Conservation (phyloP, 2,888 invertebrate species). For the Ischnus inquisitorius region DNA sequence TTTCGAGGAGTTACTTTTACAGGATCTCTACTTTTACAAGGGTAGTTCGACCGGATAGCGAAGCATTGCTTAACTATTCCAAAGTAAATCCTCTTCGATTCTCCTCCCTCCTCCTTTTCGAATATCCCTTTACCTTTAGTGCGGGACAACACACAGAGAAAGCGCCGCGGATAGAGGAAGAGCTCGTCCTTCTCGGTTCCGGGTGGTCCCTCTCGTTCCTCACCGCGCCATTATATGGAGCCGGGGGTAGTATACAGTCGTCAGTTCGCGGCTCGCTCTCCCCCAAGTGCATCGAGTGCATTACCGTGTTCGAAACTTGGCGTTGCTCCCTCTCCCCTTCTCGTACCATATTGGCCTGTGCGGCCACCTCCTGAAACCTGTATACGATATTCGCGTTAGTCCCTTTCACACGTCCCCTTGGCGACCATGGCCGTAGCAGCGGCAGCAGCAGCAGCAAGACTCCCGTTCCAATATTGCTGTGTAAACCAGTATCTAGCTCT, state of each 20-base stretch:
- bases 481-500: neutral
- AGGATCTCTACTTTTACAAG: constrained; percentile 38
- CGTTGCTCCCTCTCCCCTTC: constrained; percentile 71
- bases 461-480: constrained; percentile 21
- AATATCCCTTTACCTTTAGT: constrained; percentile 13
- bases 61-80: constrained; percentile 77
- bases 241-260: constrained; percentile 52
- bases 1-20: constrained; percentile 47
- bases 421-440: neutral
- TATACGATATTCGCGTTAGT: constrained; percentile 18
- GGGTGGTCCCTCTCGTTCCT: neutral
- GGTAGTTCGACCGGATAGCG: constrained; percentile 69
- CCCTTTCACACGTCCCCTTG: constrained; percentile 39
- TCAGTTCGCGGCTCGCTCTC: constrained; percentile 62
- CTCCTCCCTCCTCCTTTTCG: constrained; percentile 64
- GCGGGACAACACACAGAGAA: constrained; percentile 19
- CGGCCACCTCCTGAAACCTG: constrained; percentile 16
- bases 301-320: constrained; percentile 81
- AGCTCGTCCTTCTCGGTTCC: constrained; percentile 38
- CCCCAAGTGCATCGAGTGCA: constrained; percentile 79
- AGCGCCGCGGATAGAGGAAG: constrained; percentile 41
- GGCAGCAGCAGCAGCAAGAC: neutral
- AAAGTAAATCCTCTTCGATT: constrained; percentile 76
- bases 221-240: constrained; percentile 30
- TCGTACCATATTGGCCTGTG: constrained; percentile 3